Evolutionary conservation across 37 sponge, comb jelly and placozoan genomes (phyloP).

Genomic region (Diacarnus erythraeanus): DNA sequence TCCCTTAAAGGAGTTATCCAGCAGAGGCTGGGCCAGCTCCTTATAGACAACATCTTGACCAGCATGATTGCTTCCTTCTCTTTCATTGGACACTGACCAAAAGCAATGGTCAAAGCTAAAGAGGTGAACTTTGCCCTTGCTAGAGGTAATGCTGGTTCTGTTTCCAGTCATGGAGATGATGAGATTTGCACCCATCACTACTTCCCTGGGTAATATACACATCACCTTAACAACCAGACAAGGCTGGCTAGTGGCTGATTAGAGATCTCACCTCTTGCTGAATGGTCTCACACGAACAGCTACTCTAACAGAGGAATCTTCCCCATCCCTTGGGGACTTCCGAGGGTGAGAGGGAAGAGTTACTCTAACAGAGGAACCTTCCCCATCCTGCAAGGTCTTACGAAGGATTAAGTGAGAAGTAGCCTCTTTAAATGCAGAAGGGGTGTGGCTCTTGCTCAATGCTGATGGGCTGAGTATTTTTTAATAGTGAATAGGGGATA

Average conservation of each 20-base stretch:
- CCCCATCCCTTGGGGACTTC: constrained; percentile 21
- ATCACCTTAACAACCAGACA: background rate
- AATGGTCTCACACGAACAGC: constrained; percentile 84
- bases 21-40: constrained; percentile 69
- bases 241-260: background rate
- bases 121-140: constrained; percentile 23
- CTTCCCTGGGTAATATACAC: no score
- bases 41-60: constrained; percentile 69
- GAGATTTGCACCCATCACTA: background rate
- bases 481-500: no score
- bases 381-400: constrained; percentile 24
- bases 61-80: constrained; percentile 1
- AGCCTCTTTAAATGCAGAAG: constrained; percentile 20
- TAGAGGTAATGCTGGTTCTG: constrained; percentile 50
- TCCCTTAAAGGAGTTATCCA: constrained; percentile 84
- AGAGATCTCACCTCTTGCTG: constrained; percentile 54
- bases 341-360: no score
- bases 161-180: constrained; percentile 38
- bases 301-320: constrained; percentile 70
- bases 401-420: no score
- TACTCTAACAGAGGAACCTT: constrained; percentile 69
- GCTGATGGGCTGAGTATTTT: background rate
- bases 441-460: background rate
- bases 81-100: constrained; percentile 64
- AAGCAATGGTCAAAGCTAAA: constrained; percentile 88